Evolutionary conservation across 2,797 vertebrate species (phyloP).

Genomic region (Anabas testudineus): DNA sequence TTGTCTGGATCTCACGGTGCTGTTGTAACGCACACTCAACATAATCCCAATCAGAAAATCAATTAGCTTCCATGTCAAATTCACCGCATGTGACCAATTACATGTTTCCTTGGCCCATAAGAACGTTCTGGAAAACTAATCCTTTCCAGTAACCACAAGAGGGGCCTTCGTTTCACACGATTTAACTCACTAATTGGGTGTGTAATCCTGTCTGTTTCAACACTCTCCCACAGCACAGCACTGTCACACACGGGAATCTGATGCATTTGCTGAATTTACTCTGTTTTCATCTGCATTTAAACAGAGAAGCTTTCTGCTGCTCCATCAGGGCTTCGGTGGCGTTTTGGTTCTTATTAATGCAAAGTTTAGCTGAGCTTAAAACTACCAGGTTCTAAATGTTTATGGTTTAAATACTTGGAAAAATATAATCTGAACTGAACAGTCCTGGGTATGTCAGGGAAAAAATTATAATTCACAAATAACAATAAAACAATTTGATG

Average conservation of each 20-base stretch:
- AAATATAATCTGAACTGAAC: no score
- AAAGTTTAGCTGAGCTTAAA: background rate
- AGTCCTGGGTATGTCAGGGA: no score
- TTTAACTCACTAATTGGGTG: slow-evolving; percentile 62
- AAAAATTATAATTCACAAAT: no score
- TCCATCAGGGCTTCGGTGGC: no score
- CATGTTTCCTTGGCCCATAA: slow-evolving; percentile 19
- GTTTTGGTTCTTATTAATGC: background rate
- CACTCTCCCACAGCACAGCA: slow-evolving; percentile 34
- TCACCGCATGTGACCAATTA: slow-evolving; percentile 24
- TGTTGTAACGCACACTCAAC: slow-evolving; percentile 4
- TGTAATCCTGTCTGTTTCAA: slow-evolving; percentile 65
- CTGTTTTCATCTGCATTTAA: background rate
- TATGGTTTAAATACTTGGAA: no score
- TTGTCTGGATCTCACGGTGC: background rate
- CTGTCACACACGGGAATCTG: slow-evolving; percentile 32
- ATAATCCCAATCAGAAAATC: slow-evolving; percentile 24
- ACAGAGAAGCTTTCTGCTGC: background rate
- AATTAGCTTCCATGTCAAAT: slow-evolving; percentile 42
- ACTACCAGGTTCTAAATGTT: background rate
- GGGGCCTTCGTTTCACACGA: slow-evolving; percentile 54
- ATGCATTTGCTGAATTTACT: slow-evolving; percentile 11
- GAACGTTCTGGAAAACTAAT: slow-evolving; percentile 43
- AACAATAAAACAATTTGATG: no score
- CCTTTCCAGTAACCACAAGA: slow-evolving; percentile 21